Conservation (phyloP, 2,113 vertebrate species). For the Illadopsis cleaveri region DNA sequence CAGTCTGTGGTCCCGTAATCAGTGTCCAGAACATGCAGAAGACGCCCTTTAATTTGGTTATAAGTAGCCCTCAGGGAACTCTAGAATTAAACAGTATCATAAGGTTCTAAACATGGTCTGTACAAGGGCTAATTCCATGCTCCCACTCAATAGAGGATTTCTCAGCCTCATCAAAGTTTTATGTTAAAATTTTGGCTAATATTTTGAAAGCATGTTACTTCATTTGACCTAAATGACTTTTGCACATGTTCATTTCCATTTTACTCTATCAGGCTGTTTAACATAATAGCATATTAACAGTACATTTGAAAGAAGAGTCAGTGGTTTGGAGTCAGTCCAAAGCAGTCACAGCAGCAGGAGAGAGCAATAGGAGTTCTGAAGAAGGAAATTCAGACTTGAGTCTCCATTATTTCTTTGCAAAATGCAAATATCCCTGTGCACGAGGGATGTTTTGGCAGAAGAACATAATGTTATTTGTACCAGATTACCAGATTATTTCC, state of each 20-base stretch:
- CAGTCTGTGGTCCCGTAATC: slow-evolving; percentile 57
- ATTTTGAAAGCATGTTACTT: slow-evolving; percentile 68
- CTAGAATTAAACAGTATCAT: slow-evolving; percentile 59
- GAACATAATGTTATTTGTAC: not conserved
- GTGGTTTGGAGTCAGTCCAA: slow-evolving; percentile 65
- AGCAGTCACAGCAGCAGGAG: slow-evolving; percentile 53
- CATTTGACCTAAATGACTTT: slow-evolving; percentile 66
- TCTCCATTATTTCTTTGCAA: slow-evolving; percentile 14
- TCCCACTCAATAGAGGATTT: not conserved
- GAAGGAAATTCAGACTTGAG: slow-evolving; percentile 35
- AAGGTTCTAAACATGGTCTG: slow-evolving; percentile 58
- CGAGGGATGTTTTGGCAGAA: not conserved
- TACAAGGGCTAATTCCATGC: not conserved
- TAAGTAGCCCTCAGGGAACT: slow-evolving; percentile 57
- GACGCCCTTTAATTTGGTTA: slow-evolving; percentile 54
- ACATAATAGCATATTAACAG: slow-evolving; percentile 66
- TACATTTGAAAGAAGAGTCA: slow-evolving; percentile 60
- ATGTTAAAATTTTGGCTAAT: slow-evolving; percentile 65
- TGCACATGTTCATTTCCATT: slow-evolving; percentile 66
- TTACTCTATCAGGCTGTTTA: slow-evolving; percentile 59
- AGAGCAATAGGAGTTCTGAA: slow-evolving; percentile 53
- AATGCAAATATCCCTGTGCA: slow-evolving; percentile 31
- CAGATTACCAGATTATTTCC: slow-evolving; percentile 53
- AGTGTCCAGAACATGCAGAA: slow-evolving; percentile 60
- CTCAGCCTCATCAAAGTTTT: slow-evolving; percentile 68